Percentiles rank a stretch among this genome's conserved stretches.
These are phyloP conservation scores for Protaetia brevitarsis DNA, from an alignment of 1,140 invertebrate species.

Conservation along the genomic window DNA sequence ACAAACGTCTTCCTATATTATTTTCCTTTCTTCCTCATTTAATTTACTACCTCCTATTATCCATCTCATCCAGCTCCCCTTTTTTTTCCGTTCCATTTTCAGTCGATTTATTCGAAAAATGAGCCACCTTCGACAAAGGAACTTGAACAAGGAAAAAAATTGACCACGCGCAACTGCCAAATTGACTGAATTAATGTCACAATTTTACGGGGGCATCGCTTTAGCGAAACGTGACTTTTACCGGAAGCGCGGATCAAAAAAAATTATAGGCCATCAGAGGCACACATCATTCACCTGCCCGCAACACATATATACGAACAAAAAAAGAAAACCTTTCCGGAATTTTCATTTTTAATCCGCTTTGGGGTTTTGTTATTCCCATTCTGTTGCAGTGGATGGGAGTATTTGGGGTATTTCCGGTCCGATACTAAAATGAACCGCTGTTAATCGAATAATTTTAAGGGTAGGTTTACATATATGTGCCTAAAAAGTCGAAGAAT, in stretches of 20 bases:
- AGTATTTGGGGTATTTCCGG: too few relatives aligned
- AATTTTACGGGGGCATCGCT: neutral
- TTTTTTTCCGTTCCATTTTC: neutral
- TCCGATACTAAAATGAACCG: too few relatives aligned
- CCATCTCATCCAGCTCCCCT: neutral
- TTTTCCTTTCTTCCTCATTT: neutral
- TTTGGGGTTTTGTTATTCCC: too few relatives aligned
- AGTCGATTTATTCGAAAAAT: neutral
- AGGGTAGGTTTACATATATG: too few relatives aligned
- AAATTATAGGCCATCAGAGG: neutral
- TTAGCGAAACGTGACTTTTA: neutral
- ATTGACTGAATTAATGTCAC: neutral
- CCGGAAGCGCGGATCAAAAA: neutral
- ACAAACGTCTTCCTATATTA: too few relatives aligned
- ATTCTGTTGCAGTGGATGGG: neutral
- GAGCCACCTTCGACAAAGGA: neutral
- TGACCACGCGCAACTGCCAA: neutral
- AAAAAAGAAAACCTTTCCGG: neutral
- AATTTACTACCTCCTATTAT: neutral
- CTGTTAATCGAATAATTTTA: too few relatives aligned
- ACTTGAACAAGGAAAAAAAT: neutral
- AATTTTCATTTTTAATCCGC: constrained; percentile 3
- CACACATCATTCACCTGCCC: too few relatives aligned
- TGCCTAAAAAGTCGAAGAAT: too few relatives aligned
- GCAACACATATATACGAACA: too few relatives aligned